Evolutionary conservation across 2,797 vertebrate species (phyloP), one percentile per base, ranked within the genome.

Genomic region (Molothrus ater): DNA sequence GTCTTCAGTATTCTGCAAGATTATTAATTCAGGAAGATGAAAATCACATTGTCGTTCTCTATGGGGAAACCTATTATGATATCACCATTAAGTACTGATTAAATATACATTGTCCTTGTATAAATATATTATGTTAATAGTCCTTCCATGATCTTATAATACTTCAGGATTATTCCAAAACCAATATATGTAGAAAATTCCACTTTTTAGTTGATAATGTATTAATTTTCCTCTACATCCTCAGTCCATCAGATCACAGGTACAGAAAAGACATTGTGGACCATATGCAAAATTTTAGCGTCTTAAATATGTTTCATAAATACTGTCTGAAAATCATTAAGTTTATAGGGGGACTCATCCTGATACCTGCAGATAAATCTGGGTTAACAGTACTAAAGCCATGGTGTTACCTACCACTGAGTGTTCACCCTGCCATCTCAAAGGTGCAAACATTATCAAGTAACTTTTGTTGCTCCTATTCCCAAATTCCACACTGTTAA

Each of bases 21-120:
- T 88, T 93, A 94, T 93, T 95, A 96, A 96, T 96, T 95, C 86
- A 92, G 73, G 54, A 95, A 93, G 88, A 86, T 82, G 88, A 88
- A 94, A 95, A 96, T 86, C 80, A 84, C 84, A 72, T 88, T 90
- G 80, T 60, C 90, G 38, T 81, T 88, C 86, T 83, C 73, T 59
- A 60, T 60, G 56, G 71, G 38, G 43, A 94, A 92, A 73, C 76
- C 70, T 95, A 95, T 95, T 95, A 95, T 95, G 95, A 93, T 88
- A 96, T 90, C 93, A 86, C 48, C 63, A 95, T 95, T 95, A 94
- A 92, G 40, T 86, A 90, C 70, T 92, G 71, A 95, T 95, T 95
- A 96, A 96, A 95, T 90, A 95, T 93, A 66, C 70, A 90, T 88
- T 84, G 92, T 88, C 88, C 63, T 95, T 93, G 70, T 90, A 94